Base-by-base conservation (phyloP, 1,140 invertebrate genomes). In the Trichoplusia ni region DNA sequence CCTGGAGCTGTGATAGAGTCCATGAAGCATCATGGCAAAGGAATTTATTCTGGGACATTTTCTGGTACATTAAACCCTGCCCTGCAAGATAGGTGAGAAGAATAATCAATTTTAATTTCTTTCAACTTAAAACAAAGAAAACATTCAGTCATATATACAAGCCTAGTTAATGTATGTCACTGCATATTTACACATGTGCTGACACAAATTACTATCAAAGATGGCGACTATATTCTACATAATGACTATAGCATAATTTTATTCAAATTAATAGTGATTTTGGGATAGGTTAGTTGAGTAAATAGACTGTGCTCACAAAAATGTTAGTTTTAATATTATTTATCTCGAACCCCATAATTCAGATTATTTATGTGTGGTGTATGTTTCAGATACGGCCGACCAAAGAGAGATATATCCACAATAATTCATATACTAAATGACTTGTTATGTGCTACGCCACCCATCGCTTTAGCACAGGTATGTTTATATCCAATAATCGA, bases 361-460 rank as follows among this genome's bases (percentile, higher is more conserved):
- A 44, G 23, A 21, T 31, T 42, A 42, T 44, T 42, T 58, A 19
- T 60, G 21, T 66, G 60, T 18, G 46, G 21, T 66, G 60, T 18
- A 49, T 66, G 51, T 81, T 89, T 42, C 81, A 91, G 90, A 81
- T 95, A 95, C 82, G 97, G 97, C 0, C 93, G 96, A 68, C 97
- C 98, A 6, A 96, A 97, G 74, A 93, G 97, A 11, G 96, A 98
- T 87, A 97, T 98, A 59, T 96, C 95, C 46, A 99, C 98, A 9
- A 98, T 99, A 51, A 97, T 98, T 60, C 97, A 98, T 84, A 98
- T 99, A 86, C 91, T 98, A 16, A 98, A 98, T 89, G 98, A 98
- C 90, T 92, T 99, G 66, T 90, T 99, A 16, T 97, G 96, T 86
- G 96, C 97, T 35, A 95, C 95, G 35, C 95, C 97, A 25, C 92